Conservation (phyloP, 1,140 invertebrate genomes). For the Rhyzopertha dominica region DNA sequence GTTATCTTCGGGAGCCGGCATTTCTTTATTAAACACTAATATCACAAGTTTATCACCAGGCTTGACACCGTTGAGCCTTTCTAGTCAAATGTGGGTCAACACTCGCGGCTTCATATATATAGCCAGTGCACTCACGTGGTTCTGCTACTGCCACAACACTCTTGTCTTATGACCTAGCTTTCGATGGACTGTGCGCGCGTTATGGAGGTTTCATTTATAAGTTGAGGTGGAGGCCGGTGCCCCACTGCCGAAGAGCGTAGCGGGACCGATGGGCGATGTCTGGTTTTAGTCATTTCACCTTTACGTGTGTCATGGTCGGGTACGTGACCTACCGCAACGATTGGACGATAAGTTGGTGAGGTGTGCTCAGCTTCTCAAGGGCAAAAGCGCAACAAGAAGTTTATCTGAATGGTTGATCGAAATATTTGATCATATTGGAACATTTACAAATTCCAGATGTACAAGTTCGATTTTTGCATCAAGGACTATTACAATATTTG, state of each 20-base stretch:
- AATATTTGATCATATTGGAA: too few species aligned
- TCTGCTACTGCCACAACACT: slow-evolving; percentile 44
- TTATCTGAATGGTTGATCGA: too few species aligned
- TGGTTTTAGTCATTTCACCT: slow-evolving; percentile 15
- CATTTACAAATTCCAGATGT: too few species aligned
- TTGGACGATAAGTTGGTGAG: too few species aligned
- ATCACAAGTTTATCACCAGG: slow-evolving; percentile 36
- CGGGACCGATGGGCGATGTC: slow-evolving; percentile 4
- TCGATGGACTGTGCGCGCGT: slow-evolving; percentile 26
- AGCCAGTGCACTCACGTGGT: slow-evolving; percentile 40
- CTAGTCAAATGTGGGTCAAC: slow-evolving; percentile 22
- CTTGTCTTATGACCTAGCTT: slow-evolving; percentile 43
- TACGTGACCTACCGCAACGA: slow-evolving; percentile 34
- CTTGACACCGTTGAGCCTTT: slow-evolving; percentile 26
- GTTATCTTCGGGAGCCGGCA: slow-evolving; percentile 34
- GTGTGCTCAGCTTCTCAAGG: too few species aligned
- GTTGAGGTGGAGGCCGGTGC: slow-evolving; percentile 15
- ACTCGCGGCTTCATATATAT: background rate
- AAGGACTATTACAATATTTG: too few species aligned
- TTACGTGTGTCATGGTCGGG: slow-evolving; percentile 26
- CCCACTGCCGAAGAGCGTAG: slow-evolving; percentile 1
- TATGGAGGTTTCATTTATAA: slow-evolving; percentile 12
- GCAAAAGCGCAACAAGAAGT: too few species aligned
- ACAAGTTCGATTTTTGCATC: too few species aligned
- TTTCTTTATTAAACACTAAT: slow-evolving; percentile 31